These are phyloP conservation scores for Pheosia gnoma DNA, from an alignment of 2,888 invertebrate species.

Conservation along the genomic window DNA sequence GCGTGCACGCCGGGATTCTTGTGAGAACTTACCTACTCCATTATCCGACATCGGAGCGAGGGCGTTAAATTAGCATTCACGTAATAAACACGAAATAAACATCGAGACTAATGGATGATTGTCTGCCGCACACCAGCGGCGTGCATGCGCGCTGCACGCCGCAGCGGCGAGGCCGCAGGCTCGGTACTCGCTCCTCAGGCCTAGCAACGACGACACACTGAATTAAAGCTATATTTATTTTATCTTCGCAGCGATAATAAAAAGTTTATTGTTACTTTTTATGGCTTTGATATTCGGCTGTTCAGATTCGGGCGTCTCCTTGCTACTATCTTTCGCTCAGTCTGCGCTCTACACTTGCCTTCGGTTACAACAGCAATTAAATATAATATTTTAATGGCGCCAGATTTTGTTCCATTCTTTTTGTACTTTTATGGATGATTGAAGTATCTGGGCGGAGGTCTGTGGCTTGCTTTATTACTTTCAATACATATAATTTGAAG, in stretches of 20 bases:
- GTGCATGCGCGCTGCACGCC: slow-evolving; percentile 11
- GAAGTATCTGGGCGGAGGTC: slow-evolving; percentile 11
- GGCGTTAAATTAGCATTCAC: slow-evolving; percentile 67
- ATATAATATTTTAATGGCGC: slow-evolving; percentile 32
- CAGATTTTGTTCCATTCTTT: slow-evolving; percentile 12
- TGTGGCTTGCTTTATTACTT: slow-evolving; percentile 18
- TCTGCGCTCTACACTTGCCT: slow-evolving; percentile 12
- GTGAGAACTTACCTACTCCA: slow-evolving; percentile 48
- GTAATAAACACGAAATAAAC: slow-evolving; percentile 75
- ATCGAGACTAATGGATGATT: slow-evolving; percentile 78
- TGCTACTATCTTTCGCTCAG: slow-evolving; percentile 30
- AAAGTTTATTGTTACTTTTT: slow-evolving; percentile 74
- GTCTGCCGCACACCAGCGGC: slow-evolving; percentile 26
- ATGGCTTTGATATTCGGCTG: slow-evolving; percentile 60
- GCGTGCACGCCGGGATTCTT: slow-evolving; percentile 21
- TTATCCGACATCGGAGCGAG: slow-evolving; percentile 54
- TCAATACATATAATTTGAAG: slow-evolving; percentile 20
- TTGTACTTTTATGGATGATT: slow-evolving; percentile 16
- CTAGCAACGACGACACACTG: slow-evolving; percentile 37
- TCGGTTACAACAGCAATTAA: slow-evolving; percentile 26
- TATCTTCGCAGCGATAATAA: slow-evolving; percentile 65
- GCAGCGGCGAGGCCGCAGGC: slow-evolving; percentile 16
- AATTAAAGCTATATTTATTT: slow-evolving; percentile 68
- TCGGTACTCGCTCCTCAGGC: slow-evolving; percentile 8
- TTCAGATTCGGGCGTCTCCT: slow-evolving; percentile 47